Evolutionary conservation across 2,888 invertebrate genomes (phyloP).

Genomic region (Osmoderma eremita): DNA sequence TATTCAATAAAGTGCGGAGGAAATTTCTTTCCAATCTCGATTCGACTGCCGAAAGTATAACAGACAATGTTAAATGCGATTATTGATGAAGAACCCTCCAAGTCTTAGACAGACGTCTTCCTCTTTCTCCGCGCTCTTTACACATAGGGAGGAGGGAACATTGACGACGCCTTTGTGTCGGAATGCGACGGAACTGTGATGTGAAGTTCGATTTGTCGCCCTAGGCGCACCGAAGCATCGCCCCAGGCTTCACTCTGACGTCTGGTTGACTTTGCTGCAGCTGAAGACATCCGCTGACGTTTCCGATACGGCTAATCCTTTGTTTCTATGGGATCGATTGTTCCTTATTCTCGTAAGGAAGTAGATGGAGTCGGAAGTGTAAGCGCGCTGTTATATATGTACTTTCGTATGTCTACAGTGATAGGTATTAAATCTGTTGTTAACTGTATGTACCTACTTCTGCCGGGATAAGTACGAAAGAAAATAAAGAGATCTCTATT

Average conservation of each 20-base stretch:
- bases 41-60: constrained; percentile 47
- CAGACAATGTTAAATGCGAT: constrained; percentile 56
- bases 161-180: constrained; percentile 51
- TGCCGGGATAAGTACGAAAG: no score
- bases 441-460: no score
- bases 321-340: constrained; percentile 38
- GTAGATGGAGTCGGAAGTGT: neutral
- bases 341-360: constrained; percentile 8
- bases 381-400: no score
- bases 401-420: no score
- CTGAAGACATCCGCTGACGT: constrained; percentile 16
- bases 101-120: constrained; percentile 57
- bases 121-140: constrained; percentile 43
- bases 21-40: constrained; percentile 44
- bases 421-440: no score
- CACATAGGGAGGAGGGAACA: constrained; percentile 43
- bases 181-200: neutral
- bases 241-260: constrained; percentile 21
- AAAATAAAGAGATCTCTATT: no score
- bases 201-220: constrained; percentile 53
- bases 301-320: constrained; percentile 46
- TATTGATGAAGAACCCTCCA: constrained; percentile 58
- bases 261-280: constrained; percentile 8
- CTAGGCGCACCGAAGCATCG: constrained; percentile 48
- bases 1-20: constrained; percentile 39